Percentiles rank a stretch among this genome's conserved stretches.
phyloP scores from a whole-genome alignment of 1,140 invertebrate genomes.

The Euglossa dilemma region DNA sequence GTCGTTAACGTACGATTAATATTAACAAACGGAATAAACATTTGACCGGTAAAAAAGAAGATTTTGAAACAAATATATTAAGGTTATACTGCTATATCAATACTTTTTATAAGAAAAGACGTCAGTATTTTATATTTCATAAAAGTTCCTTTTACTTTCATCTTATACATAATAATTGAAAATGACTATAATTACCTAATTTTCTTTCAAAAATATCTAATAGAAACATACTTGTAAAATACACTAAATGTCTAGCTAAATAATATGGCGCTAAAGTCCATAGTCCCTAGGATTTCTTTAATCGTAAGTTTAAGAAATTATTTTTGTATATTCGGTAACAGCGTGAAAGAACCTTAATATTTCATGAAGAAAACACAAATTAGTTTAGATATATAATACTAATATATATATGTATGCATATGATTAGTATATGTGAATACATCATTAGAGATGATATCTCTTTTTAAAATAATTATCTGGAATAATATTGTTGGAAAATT shows the following conservation, averaged over 20 bases:
- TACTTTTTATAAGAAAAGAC: not conserved
- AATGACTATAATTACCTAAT: not conserved
- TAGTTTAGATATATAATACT: not conserved
- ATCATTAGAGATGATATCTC: not conserved
- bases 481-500: not conserved
- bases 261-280: not conserved
- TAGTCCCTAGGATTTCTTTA: not conserved
- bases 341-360: not conserved
- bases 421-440: not conserved
- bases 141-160: slow-evolving; percentile 5
- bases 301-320: not conserved
- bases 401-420: not conserved
- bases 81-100: slow-evolving; percentile 10
- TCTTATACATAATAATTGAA: not conserved
- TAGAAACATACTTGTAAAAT: not conserved
- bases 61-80: not conserved
- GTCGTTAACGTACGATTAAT: slow-evolving; percentile 51
- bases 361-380: not conserved
- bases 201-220: not conserved
- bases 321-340: not conserved
- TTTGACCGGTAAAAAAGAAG: slow-evolving; percentile 19
- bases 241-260: not conserved
- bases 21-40: slow-evolving; percentile 41
- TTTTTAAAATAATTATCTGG: not conserved
- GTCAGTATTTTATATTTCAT: not conserved